Conservation (phyloP, 2,113 vertebrate species). For the Centrocercus urophasianus region DNA sequence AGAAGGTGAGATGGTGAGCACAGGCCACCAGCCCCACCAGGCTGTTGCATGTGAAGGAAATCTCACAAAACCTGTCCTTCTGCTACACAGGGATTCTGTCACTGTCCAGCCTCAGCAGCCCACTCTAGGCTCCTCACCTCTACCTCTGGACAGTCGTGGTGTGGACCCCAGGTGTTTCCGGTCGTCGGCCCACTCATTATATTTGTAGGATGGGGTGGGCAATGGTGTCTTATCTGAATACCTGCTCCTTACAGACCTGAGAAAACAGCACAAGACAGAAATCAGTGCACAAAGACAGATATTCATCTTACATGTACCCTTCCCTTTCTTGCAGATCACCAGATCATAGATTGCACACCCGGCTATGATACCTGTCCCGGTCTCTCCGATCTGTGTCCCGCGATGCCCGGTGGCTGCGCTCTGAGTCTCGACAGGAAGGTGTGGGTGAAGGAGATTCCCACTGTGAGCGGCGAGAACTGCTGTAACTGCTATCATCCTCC, state of each 20-base stretch:
- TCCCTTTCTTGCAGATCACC: not conserved
- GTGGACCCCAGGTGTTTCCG: constrained; percentile 90
- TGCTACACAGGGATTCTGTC: accelerated
- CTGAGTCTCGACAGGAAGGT: constrained; percentile 85
- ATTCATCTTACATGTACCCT: accelerated
- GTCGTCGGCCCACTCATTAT: constrained; percentile 97
- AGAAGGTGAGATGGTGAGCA: not conserved
- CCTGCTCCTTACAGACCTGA: constrained; percentile 88
- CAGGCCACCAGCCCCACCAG: accelerated
- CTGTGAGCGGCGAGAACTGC: constrained; percentile 86
- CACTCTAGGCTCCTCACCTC: constrained; percentile 79
- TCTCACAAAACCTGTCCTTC: no score
- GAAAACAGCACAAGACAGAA: not conserved
- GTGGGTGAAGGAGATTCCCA: constrained; percentile 95
- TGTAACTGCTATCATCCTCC: constrained; percentile 89
- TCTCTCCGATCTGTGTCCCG: constrained; percentile 88
- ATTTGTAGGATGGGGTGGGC: constrained; percentile 95
- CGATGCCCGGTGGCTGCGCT: constrained; percentile 81
- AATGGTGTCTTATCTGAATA: constrained; percentile 90
- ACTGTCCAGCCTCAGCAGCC: accelerated
- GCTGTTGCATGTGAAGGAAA: accelerated
- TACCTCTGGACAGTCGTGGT: constrained; percentile 92
- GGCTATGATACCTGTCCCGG: constrained; percentile 44
- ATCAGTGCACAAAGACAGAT: accelerated
- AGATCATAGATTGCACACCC: not conserved